Conservation (phyloP, 2,888 invertebrate genomes). For the Tachina fera region DNA sequence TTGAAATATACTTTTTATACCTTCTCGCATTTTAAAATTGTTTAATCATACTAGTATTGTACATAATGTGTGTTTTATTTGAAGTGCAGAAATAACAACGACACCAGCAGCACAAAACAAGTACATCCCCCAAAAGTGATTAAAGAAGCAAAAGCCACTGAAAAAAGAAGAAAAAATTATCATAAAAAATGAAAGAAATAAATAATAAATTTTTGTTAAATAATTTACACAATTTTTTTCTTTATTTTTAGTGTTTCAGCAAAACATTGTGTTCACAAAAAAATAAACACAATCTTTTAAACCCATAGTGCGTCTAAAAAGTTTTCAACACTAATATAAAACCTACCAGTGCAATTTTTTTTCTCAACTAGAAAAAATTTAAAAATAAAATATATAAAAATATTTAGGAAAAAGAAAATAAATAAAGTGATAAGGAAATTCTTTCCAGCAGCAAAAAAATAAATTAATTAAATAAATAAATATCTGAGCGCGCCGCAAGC, state of each 20-base stretch:
- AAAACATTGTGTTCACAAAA: neutral
- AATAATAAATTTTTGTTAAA: conserved; percentile 1
- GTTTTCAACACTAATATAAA: neutral
- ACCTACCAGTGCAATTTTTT: conserved; percentile 43
- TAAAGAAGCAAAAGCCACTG: conserved; percentile 2
- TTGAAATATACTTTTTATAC: neutral
- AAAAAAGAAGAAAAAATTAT: conserved; percentile 21
- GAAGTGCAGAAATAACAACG: conserved; percentile 31
- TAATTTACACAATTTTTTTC: conserved; percentile 10
- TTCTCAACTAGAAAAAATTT: conserved; percentile 8
- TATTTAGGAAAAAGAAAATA: neutral
- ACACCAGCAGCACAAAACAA: conserved; percentile 34
- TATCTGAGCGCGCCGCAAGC: conserved; percentile 26
- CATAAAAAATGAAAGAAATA: conserved; percentile 50
- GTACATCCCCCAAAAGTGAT: conserved; percentile 56
- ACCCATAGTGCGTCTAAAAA: conserved; percentile 23
- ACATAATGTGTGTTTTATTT: conserved; percentile 18
- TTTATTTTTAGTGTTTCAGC: conserved; percentile 41
- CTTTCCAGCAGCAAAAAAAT: neutral
- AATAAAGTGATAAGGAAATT: neutral
- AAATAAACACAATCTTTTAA: conserved; percentile 19
- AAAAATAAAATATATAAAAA: conserved; percentile 9
- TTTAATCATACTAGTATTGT: too few species aligned
- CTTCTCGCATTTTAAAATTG: too few species aligned
- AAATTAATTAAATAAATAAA: conserved; percentile 15